Evolutionary conservation across 1,140 invertebrate genomes (phyloP), one percentile per base, ranked within the genome.

Genomic region (Drosophila rufa): DNA sequence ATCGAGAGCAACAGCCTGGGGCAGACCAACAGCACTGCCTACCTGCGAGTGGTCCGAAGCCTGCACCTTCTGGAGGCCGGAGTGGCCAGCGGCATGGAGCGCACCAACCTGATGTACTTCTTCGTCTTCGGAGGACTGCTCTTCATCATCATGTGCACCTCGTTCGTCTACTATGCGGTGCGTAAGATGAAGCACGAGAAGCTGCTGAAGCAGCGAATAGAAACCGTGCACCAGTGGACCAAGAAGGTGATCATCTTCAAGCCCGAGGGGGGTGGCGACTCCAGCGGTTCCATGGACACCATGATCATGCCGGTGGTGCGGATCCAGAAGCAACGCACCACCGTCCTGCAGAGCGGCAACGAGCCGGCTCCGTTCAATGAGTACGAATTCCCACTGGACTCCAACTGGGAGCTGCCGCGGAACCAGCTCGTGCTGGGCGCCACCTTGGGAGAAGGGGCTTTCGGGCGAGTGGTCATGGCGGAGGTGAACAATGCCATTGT

Each of bases 351-450:
- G 69, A 94, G 93, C 22, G 89, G 87, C 53, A 95, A 94, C 43
- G 95, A 95, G 0, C 94, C 92, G 46, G 95, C 95, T 51, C 93
- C 94, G 17, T 96, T 95, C 73, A 98, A 97, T 0, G 98, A 99
- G 91, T 99, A 99, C 92, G 98, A 99, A 84, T 93, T 99, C 6
- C 98, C 98, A 0, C 93, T 98, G 55, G 98, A 99, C 90, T 95
- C 95, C 8, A 95, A 96, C 64, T 99, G 98, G 98, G 98, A 99
- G 92, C 95, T 99, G 58, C 95, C 96, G 0, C 93, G 98, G 59
- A 96, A 97, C 30, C 95, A 95, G 15, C 93, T 99, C 1, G 87
- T 93, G 0, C 85, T 99, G 6, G 97, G 97, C 0, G 96, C 97
- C 86, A 95, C 96, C 15, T 93, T 99, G 0, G 98, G 98, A 0